Evolutionary conservation across 2,113 vertebrate genomes (phyloP).

Genomic region (Chamaea fasciata): DNA sequence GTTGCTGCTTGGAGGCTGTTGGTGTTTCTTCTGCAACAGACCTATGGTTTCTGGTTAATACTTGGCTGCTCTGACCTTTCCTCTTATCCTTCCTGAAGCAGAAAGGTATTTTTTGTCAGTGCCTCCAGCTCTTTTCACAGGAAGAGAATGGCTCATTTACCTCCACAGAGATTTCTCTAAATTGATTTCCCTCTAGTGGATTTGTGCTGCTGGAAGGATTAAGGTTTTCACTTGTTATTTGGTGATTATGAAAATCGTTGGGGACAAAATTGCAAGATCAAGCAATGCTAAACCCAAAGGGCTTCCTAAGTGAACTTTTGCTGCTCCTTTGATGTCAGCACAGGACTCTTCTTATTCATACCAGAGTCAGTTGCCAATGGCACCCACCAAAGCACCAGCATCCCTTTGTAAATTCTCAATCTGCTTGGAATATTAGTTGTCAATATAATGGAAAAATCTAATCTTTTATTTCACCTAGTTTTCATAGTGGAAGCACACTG

Average conservation of each 20-base stretch:
- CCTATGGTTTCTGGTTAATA: neutral
- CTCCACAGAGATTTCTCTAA: neutral
- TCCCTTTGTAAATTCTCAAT: neutral
- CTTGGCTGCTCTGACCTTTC: neutral
- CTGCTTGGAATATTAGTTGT: neutral
- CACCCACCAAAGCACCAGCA: neutral
- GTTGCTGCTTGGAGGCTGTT: neutral
- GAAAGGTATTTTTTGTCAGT: neutral
- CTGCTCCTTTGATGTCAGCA: neutral
- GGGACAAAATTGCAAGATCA: neutral
- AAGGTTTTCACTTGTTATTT: neutral
- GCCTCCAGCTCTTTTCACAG: neutral
- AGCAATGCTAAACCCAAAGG: neutral
- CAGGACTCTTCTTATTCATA: neutral
- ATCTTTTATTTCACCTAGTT: neutral
- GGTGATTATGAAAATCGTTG: neutral
- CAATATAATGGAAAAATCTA: neutral
- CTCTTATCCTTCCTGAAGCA: neutral
- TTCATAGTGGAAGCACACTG: neutral
- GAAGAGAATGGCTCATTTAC: neutral
- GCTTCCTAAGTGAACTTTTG: neutral
- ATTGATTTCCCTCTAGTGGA: neutral
- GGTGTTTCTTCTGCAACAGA: neutral
- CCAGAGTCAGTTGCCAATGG: neutral
- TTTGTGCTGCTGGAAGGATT: constrained; percentile 2